These are phyloP conservation scores for Calephelis nemesis DNA, from an alignment of 1,140 invertebrate genomes.

Conservation along the genomic window DNA sequence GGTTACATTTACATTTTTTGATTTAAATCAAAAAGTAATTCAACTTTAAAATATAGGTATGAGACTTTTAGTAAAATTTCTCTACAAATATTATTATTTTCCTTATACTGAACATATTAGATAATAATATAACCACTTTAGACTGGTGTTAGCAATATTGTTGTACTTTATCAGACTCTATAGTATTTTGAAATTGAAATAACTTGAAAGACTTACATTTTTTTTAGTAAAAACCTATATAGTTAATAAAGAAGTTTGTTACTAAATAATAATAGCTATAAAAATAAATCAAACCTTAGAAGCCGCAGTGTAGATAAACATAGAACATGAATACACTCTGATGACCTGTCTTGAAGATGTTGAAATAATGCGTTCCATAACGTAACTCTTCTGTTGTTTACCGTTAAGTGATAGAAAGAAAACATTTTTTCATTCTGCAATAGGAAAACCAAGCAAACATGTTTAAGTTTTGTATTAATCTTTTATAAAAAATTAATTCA, in stretches of 20 bases:
- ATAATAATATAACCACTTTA: too few species aligned
- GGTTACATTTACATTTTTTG: too few species aligned
- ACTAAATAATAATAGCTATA: background rate
- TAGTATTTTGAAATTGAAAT: too few species aligned
- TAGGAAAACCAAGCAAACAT: constrained; percentile 17
- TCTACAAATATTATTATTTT: too few species aligned
- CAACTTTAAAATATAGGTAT: too few species aligned
- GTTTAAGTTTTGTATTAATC: background rate
- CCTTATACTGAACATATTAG: too few species aligned
- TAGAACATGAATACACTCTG: constrained; percentile 50
- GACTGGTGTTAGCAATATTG: too few species aligned
- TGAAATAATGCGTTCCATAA: constrained; percentile 72
- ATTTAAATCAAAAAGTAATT: too few species aligned
- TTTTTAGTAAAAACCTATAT: background rate
- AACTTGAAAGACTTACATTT: too few species aligned
- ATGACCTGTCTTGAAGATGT: constrained; percentile 55
- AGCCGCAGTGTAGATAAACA: constrained; percentile 65
- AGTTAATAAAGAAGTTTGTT: background rate
- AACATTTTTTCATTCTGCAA: constrained; percentile 71
- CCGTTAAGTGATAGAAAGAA: constrained; percentile 58
- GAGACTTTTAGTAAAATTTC: too few species aligned
- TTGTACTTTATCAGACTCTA: too few species aligned
- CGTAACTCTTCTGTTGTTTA: constrained; percentile 53
- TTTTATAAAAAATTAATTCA: too few species aligned
- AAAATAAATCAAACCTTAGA: constrained; percentile 56